A percentile compares a stretch with the other conserved stretches of the same genome.
These are phyloP conservation scores for Rhabdomys dilectus DNA, from an alignment of 2,113 vertebrate genomes.

Conservation along the genomic window DNA sequence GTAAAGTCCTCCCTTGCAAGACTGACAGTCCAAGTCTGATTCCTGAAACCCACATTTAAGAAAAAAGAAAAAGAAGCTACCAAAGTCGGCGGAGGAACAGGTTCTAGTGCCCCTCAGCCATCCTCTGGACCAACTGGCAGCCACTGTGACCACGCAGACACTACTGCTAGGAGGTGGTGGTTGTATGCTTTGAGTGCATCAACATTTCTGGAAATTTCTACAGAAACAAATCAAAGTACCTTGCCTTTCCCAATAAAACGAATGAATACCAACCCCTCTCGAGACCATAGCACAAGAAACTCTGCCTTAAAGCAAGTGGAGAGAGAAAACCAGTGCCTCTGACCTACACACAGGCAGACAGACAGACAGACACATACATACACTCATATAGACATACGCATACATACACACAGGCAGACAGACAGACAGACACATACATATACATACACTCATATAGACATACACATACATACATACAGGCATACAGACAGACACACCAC, in stretches of 20 bases:
- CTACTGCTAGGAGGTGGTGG: slow-evolving; percentile 91
- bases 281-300: slow-evolving; percentile 79
- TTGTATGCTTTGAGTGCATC: slow-evolving; percentile 94
- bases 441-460: not conserved
- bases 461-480: not conserved
- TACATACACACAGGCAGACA: not conserved
- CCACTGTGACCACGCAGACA: not conserved
- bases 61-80: not conserved
- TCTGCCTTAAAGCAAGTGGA: not conserved
- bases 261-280: slow-evolving; percentile 96
- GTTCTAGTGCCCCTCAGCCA: not conserved
- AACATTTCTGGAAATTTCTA: slow-evolving; percentile 96
- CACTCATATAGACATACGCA: not conserved
- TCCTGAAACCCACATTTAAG: not conserved
- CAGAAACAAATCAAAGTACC: slow-evolving; percentile 95
- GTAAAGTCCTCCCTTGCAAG: no score
- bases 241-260: slow-evolving; percentile 92
- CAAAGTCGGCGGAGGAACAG: not conserved
- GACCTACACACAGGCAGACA: not conserved
- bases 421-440: not conserved
- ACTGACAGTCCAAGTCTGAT: not conserved
- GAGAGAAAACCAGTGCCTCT: not conserved
- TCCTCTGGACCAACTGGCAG: not conserved
- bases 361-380: not conserved
- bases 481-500: not conserved